These are phyloP conservation scores for Camptogramma bilineatum DNA, from an alignment of 2,888 invertebrate genomes.

Conservation along the genomic window DNA sequence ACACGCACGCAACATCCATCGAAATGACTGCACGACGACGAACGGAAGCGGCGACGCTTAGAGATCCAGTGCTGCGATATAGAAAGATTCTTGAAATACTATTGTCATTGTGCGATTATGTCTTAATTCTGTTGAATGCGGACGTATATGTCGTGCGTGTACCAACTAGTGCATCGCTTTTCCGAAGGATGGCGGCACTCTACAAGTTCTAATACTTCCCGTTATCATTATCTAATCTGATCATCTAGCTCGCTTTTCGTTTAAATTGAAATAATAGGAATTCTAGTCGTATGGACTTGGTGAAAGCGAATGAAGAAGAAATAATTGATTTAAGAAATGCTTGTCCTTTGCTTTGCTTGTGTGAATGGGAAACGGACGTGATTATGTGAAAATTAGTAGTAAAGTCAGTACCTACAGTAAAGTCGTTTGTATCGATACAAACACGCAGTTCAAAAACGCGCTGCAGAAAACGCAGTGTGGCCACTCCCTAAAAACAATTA, in stretches of 20 bases:
- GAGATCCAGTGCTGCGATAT: conserved; percentile 12
- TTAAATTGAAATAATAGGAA: conserved; percentile 1
- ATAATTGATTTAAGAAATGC: no score
- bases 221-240: not conserved
- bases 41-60: conserved; percentile 20
- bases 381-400: no score
- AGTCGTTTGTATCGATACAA: no score
- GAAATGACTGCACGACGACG: conserved; percentile 18
- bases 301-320: not conserved
- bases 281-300: not conserved
- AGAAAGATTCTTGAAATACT: conserved; percentile 13
- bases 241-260: not conserved
- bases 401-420: no score
- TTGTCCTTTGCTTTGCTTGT: no score
- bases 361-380: no score
- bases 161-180: not conserved
- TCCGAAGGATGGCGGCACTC: not conserved
- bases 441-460: no score
- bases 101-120: conserved; percentile 12
- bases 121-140: conserved; percentile 15
- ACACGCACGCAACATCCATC: conserved; percentile 16
- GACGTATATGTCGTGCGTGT: conserved; percentile 2
- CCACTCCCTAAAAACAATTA: no score
- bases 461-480: no score
- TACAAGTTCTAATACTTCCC: not conserved